Conservation (phyloP, 1,140 invertebrate species). For the Euschistus heros region DNA sequence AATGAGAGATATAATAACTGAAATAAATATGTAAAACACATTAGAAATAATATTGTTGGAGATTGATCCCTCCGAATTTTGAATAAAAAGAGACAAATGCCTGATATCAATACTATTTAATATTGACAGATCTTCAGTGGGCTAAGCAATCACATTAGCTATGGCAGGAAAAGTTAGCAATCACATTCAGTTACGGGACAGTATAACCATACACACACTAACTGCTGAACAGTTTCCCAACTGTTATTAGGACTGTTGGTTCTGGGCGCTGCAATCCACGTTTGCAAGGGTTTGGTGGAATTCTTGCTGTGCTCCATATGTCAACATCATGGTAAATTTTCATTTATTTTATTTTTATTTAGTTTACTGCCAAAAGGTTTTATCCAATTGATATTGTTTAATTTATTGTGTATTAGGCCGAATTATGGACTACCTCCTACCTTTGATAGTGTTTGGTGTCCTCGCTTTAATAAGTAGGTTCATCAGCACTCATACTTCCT, state of each 20-base stretch:
- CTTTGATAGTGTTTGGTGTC: constrained; percentile 58
- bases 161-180: constrained; percentile 75
- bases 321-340: constrained; percentile 47
- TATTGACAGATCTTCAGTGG: constrained; percentile 43
- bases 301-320: constrained; percentile 62
- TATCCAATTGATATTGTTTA: background rate
- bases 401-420: constrained; percentile 26
- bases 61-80: too few species aligned
- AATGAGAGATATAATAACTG: too few species aligned
- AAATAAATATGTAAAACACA: too few species aligned
- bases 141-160: constrained; percentile 52
- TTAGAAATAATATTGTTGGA: too few species aligned
- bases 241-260: constrained; percentile 63
- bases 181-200: constrained; percentile 67
- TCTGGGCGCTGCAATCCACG: constrained; percentile 65
- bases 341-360: constrained; percentile 9
- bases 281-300: constrained; percentile 64
- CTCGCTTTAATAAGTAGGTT: constrained; percentile 51
- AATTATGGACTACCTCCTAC: constrained; percentile 51
- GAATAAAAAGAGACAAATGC: too few species aligned
- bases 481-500: constrained; percentile 55
- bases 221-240: constrained; percentile 76
- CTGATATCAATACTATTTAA: too few species aligned
- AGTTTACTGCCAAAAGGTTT: too few species aligned
- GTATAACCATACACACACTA: constrained; percentile 71